Evolutionary conservation across 2,797 vertebrate species (phyloP), one percentile per base, ranked within the genome.

Genomic region (Phaenicophaeus curvirostris): DNA sequence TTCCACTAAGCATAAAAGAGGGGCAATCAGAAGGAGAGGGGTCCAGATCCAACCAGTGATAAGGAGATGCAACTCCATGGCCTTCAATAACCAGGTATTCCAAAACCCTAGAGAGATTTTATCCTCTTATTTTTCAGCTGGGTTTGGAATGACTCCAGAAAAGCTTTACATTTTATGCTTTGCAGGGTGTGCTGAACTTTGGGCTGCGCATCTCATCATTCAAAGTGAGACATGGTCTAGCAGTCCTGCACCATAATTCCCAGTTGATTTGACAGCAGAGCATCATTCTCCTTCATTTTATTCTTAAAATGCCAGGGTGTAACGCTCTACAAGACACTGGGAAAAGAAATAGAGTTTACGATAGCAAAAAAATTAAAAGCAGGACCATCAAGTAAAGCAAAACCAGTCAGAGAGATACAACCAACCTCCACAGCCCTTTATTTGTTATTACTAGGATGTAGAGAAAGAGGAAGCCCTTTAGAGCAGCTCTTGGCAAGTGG

Each of bases 71-170:
- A 72, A 81, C 75, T 35, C 69, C 62, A 81, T 1, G 27, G 55
- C 9, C 58, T 50, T 69, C 25, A 67, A 82, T 30, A 82, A 73
- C 9, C 77, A 35, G 28, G 50, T 23, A 25, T 78, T 87, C 28
- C 25, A 85, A 89, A 95, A 95, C 42, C 68, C 65, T 75, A 35
- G 68, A 88, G 35, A 89, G 72, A 81, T 54, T 80, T 82, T 51
- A 53, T 39, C n/a, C 41, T 89, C 57, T 81, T 81, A 1, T 67
- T 84, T 77, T 88, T 93, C 37, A 80, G n/a, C 41, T 71, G 30
- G n/a, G 58, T 16, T 41, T 85, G 75, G 68, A 92, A 67, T 0
- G 0, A 59, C 51, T 76, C 77, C 87, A 89, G 53, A 68, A 87
- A 75, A 89, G 44, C 48, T 85, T 67, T 81, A 59, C 41, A 13